A percentile compares a stretch with the other conserved stretches of the same genome.
Evolutionary conservation across 2,113 vertebrate genomes (phyloP).

Genomic region (Macrotus californicus): DNA sequence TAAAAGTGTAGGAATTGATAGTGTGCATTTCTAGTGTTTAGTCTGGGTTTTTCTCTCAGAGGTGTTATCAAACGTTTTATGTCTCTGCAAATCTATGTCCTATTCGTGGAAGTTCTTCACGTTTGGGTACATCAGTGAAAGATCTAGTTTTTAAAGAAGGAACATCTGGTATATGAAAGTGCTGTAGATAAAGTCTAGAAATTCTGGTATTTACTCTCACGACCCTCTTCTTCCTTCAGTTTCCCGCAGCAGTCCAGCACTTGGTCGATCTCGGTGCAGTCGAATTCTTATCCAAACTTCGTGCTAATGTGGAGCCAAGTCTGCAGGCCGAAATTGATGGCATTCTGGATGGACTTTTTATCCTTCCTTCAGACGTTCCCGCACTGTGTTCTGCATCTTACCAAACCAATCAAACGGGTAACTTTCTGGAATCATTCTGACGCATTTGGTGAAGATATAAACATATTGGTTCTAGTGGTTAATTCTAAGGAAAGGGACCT

Average conservation of each 20-base stretch:
- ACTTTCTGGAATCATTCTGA: not conserved
- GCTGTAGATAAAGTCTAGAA: not conserved
- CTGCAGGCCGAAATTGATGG: constrained; percentile 88
- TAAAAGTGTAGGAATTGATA: not conserved
- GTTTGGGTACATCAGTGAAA: not conserved
- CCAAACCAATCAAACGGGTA: constrained; percentile 78
- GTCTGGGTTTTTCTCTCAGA: not conserved
- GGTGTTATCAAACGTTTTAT: not conserved
- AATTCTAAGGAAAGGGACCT: not conserved
- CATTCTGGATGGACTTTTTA: constrained; percentile 91
- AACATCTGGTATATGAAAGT: not conserved
- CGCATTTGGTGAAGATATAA: not conserved
- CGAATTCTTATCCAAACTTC: constrained; percentile 94
- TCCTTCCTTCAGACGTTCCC: constrained; percentile 85
- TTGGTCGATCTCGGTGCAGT: constrained; percentile 91
- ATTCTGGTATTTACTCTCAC: not conserved
- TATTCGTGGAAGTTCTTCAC: not conserved
- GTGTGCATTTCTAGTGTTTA: not conserved
- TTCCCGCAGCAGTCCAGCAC: constrained; percentile 87
- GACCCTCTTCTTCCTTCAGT: constrained; percentile 77
- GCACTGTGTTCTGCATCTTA: constrained; percentile 63
- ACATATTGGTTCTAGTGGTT: not conserved
- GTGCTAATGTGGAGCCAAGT: constrained; percentile 85
- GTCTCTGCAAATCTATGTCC: not conserved
- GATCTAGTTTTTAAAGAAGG: not conserved